Evolutionary conservation across 2,888 invertebrate species (phyloP).

Genomic region (Girardia tigrina): DNA sequence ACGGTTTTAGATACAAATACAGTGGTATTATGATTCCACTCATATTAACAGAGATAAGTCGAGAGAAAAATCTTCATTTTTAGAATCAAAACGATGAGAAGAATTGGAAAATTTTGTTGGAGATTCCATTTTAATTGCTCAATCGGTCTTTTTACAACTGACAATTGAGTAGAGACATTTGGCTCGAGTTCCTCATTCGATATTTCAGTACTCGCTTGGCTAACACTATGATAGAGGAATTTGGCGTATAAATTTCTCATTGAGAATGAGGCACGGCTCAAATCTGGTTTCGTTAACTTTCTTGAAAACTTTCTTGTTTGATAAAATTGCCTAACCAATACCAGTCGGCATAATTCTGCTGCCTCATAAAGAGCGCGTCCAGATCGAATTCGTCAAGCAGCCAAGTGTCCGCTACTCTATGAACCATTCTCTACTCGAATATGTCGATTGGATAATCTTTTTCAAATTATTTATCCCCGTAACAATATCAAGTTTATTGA

Average conservation of each 20-base stretch:
- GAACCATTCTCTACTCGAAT: constrained; percentile 77
- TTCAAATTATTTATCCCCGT: no score
- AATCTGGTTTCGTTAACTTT: constrained; percentile 32
- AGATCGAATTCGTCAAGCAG: constrained; percentile 81
- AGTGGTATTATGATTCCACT: no score
- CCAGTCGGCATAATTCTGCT: constrained; percentile 58
- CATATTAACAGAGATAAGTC: no score
- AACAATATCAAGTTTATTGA: no score
- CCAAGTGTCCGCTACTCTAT: constrained; percentile 74
- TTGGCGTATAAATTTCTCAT: constrained; percentile 16
- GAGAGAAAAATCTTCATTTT: neutral
- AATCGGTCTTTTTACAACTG: neutral
- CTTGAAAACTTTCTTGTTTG: neutral
- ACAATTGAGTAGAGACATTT: neutral
- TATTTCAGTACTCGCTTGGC: neutral
- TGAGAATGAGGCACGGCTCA: neutral
- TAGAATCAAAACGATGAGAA: neutral
- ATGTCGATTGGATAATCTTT: constrained; percentile 73
- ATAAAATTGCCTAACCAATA: constrained; percentile 76
- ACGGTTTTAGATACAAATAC: no score
- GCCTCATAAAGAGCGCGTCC: neutral
- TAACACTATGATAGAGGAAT: constrained; percentile 21
- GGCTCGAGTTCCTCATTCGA: neutral
- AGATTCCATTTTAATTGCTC: neutral
- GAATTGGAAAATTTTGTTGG: neutral